Evolutionary conservation across 2,113 vertebrate species (phyloP).

Genomic region (Hydrolagus affinis): DNA sequence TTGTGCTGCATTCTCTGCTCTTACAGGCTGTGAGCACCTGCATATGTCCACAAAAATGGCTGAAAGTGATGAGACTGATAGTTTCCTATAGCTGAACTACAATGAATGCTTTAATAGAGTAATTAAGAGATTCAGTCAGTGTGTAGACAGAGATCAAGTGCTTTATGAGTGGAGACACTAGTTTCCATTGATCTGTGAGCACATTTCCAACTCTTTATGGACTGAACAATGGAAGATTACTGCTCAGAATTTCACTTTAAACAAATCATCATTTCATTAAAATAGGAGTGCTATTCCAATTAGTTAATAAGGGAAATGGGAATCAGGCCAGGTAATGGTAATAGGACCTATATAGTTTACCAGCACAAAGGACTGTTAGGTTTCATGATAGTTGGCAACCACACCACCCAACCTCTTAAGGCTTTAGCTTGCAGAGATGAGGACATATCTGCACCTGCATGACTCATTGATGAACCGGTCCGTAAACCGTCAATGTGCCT

Average conservation of each 20-base stretch:
- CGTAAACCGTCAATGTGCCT: too few relatives aligned
- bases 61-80: slow-evolving; percentile 8
- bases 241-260: slow-evolving; percentile 20
- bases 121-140: slow-evolving; percentile 32
- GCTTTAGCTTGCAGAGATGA: too few relatives aligned
- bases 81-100: slow-evolving; percentile 24
- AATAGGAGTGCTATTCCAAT: background rate
- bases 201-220: slow-evolving; percentile 26
- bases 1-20: background rate
- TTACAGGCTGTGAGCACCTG: background rate
- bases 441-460: too few relatives aligned
- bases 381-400: too few relatives aligned
- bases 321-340: background rate
- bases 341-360: too few relatives aligned
- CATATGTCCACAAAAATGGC: background rate
- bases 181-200: slow-evolving; percentile 29
- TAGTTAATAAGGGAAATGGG: background rate
- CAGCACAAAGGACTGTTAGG: too few relatives aligned
- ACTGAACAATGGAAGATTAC: slow-evolving; percentile 24
- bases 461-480: too few relatives aligned
- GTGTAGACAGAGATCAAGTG: slow-evolving; percentile 29
- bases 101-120: slow-evolving; percentile 31
- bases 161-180: slow-evolving; percentile 28
- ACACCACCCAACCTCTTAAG: too few relatives aligned
- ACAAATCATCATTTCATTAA: slow-evolving; percentile 19